phyloP scores from a whole-genome alignment of 2,888 invertebrate genomes.

The Saturnia pavonia region DNA sequence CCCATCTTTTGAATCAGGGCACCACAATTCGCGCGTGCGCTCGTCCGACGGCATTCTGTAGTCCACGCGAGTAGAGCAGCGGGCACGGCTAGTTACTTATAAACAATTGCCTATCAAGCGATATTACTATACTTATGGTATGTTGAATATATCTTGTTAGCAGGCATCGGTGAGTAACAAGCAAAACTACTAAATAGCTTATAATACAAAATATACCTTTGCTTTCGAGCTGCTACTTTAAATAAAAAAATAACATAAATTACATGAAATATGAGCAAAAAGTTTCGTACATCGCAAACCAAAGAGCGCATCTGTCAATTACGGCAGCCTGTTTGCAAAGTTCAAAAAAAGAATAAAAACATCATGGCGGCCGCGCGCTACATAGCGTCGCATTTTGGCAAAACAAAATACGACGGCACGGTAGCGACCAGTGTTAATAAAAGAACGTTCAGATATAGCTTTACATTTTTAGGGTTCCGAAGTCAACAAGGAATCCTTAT shows the following conservation, averaged over 20 bases:
- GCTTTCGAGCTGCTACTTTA: conserved; percentile 30
- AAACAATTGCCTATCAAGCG: too few species aligned
- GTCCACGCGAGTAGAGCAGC: too few species aligned
- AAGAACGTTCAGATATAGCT: background rate
- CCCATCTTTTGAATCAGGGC: too few species aligned
- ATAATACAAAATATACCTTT: background rate
- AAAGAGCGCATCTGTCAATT: conserved; percentile 37
- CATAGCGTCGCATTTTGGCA: background rate
- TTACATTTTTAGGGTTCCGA: background rate
- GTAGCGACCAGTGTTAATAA: conserved; percentile 26
- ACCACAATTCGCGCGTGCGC: too few species aligned
- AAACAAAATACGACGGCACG: conserved; percentile 20
- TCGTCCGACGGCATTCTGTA: too few species aligned
- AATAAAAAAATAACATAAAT: conserved; percentile 26
- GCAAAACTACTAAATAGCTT: background rate
- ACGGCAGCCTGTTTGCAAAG: conserved; percentile 26
- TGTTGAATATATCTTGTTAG: background rate
- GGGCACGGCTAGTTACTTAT: too few species aligned
- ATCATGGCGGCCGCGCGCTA: conserved; percentile 24
- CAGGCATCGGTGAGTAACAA: background rate
- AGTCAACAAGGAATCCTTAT: too few species aligned
- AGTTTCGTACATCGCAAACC: conserved; percentile 20
- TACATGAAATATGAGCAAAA: conserved; percentile 28
- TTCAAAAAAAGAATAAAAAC: conserved; percentile 30
- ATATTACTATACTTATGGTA: background rate